A percentile compares a stretch with the other conserved stretches of the same genome.
Evolutionary conservation across 2,888 invertebrate genomes (phyloP).

Genomic region (Agrochola lota): DNA sequence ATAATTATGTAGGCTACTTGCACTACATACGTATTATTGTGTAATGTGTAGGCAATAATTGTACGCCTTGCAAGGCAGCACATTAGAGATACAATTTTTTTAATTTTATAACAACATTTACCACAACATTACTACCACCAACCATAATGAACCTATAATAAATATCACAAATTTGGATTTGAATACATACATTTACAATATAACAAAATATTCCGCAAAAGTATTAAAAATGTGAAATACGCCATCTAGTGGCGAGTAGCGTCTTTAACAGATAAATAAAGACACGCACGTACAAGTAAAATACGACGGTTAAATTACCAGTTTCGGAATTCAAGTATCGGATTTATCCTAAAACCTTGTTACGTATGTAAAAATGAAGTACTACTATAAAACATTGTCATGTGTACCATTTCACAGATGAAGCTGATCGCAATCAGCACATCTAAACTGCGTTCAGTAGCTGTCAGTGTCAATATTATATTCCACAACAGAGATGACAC

Average conservation of each 20-base stretch:
- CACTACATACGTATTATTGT: too few species aligned
- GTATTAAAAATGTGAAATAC: not conserved
- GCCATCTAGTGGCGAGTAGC: conserved; percentile 42
- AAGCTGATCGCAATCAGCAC: too few species aligned
- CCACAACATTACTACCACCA: too few species aligned
- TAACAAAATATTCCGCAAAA: too few species aligned
- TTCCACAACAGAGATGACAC: too few species aligned
- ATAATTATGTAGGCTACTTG: not conserved
- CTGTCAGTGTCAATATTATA: too few species aligned
- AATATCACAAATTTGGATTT: not conserved
- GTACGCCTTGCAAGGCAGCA: not conserved
- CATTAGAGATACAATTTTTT: not conserved
- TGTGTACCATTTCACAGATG: not conserved
- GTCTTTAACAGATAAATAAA: not conserved
- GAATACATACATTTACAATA: not conserved
- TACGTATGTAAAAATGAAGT: not conserved
- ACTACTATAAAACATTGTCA: not conserved
- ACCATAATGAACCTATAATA: too few species aligned
- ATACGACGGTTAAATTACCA: not conserved
- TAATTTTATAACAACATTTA: not conserved
- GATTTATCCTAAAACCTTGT: not conserved
- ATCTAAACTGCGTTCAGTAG: too few species aligned
- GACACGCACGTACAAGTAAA: not conserved
- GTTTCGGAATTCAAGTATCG: not conserved
- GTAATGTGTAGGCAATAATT: not conserved